Evolutionary conservation across 2,888 invertebrate species (phyloP).

Genomic region (Orchesella flavescens): DNA sequence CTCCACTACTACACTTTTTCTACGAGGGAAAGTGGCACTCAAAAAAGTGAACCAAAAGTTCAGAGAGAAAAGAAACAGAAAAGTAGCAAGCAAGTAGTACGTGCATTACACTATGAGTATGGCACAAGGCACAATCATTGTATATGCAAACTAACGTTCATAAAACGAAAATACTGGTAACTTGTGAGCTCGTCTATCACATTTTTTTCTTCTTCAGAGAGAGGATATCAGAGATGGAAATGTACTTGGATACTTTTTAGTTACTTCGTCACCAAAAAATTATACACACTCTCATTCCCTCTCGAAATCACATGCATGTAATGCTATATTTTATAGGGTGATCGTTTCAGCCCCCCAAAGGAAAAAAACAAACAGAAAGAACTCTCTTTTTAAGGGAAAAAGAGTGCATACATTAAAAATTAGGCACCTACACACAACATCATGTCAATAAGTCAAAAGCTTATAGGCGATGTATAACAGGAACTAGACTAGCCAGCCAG

Average conservation of each 20-base stretch:
- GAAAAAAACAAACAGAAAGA: conserved; percentile 49
- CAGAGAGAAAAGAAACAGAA: conserved; percentile 52
- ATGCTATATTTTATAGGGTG: not conserved
- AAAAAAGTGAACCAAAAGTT: conserved; percentile 55
- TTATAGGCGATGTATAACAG: too few relatives aligned
- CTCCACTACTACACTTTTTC: conserved; percentile 60
- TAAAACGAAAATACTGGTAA: conserved; percentile 12
- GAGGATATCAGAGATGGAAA: not conserved
- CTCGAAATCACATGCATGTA: not conserved
- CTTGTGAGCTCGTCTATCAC: conserved; percentile 17
- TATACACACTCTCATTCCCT: not conserved
- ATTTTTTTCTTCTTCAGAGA: conserved; percentile 10
- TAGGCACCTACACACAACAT: conserved; percentile 20
- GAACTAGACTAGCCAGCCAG: not conserved
- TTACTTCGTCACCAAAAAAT: conserved; percentile 20
- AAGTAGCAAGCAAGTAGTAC: conserved; percentile 5
- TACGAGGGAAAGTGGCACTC: conserved; percentile 57
- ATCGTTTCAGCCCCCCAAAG: conserved; percentile 54
- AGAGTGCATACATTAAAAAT: conserved; percentile 48
- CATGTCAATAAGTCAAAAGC: conserved; percentile 1
- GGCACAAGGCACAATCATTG: not conserved
- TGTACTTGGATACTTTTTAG: not conserved
- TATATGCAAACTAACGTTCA: conserved; percentile 33
- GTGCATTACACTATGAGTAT: not conserved
- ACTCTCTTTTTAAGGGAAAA: conserved; percentile 36